Evolutionary conservation across 1,140 invertebrate genomes (phyloP).

Genomic region (Hyposmocoma kahamanoa): DNA sequence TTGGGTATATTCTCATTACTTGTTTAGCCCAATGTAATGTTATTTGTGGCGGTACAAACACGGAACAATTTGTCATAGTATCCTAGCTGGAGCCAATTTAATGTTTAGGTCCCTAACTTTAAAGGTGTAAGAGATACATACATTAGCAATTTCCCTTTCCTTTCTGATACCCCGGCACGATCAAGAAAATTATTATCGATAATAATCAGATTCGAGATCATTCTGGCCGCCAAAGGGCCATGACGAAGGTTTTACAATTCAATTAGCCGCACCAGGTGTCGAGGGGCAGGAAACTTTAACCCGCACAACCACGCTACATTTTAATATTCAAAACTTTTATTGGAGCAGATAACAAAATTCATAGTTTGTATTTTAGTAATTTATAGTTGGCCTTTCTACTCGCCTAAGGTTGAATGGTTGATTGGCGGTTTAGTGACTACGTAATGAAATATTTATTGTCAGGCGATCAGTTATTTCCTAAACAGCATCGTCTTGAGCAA

Average conservation of each 20-base stretch:
- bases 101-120: no score
- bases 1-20: no score
- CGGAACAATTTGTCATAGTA: no score
- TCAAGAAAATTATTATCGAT: constrained; percentile 52
- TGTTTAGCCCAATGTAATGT: no score
- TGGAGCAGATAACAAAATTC: constrained; percentile 33
- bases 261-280: constrained; percentile 65
- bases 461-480: no score
- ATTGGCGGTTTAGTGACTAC: constrained; percentile 7
- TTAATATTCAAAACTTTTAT: constrained; percentile 58
- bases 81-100: no score
- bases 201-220: constrained; percentile 46
- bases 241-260: constrained; percentile 68
- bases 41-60: no score
- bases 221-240: constrained; percentile 56
- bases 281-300: constrained; percentile 43
- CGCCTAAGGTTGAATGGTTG: constrained; percentile 8
- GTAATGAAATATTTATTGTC: constrained; percentile 30
- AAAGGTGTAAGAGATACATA: no score
- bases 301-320: constrained; percentile 11
- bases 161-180: constrained; percentile 36
- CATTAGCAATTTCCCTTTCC: constrained; percentile 30
- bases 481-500: no score
- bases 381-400: constrained; percentile 26
- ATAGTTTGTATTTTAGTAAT: constrained; percentile 40